Evolutionary conservation across 2,113 vertebrate genomes (phyloP), one percentile per base, ranked within the genome.

Genomic region (Chloropsis hardwickii): DNA sequence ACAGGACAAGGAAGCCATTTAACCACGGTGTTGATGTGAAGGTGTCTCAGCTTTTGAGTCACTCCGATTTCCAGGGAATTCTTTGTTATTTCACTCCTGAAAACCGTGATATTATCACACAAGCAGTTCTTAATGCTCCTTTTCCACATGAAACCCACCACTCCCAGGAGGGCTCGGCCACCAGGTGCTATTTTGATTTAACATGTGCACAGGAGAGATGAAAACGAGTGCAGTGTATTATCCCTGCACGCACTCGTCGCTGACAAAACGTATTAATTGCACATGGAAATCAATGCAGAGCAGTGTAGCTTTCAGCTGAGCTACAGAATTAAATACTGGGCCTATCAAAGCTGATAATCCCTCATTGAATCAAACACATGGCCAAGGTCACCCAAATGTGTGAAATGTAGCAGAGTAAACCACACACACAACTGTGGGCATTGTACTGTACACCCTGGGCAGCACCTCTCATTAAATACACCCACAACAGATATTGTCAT

Each of bases 201-300:
- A 93, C 86, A 80, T 14, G 48, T 48, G 56, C 64, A 48, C 72
- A 23, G 61, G 53, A 91, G 71, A 95, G 74, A 91, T 22, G 25
- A 57, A 88, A 95, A 95, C 29, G 84, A 94, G 60, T 2, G 11
- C 29, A 77, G 71, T 76, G 2, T 40, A 92, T 94, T 94, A 95
- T 94, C 85, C 39, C 83, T 51, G 79, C 90, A 74, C 0, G 54
- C 58, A 11, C 67, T 90, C 70, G 76, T 70, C 27, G 27, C 88
- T 79, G 79, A 88, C 84, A 95, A 92, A 94, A 92, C 1, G 3
- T 45, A 95, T 95, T 97, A 97, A 97, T 97, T 97, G 88, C 86
- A 56, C 88, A 70, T 91, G 74, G 90, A 97, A 96, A 97, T 95
- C 95, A 91, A 93, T 86, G 84, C 93, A 88, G 85, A 90, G 69